These are phyloP conservation scores for Papilio elwesi DNA, from an alignment of 2,888 invertebrate species.

Conservation along the genomic window DNA sequence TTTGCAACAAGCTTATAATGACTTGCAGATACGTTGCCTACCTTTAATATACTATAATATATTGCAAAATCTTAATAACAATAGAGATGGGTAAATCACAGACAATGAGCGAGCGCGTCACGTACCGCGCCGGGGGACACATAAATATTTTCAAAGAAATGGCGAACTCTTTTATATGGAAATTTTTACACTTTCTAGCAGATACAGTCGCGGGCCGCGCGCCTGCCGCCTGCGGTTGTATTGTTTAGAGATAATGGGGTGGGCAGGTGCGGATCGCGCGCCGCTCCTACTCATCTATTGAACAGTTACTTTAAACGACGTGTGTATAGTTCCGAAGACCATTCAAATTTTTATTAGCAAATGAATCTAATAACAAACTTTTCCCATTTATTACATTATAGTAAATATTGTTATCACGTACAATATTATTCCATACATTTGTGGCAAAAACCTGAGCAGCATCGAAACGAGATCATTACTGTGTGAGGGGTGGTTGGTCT, in stretches of 20 bases:
- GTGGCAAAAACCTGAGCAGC: constrained; percentile 43
- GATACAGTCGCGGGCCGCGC: constrained; percentile 50
- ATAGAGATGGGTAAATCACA: constrained; percentile 48
- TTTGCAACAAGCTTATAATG: too few relatives aligned
- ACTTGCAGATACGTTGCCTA: too few relatives aligned
- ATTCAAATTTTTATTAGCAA: too few relatives aligned
- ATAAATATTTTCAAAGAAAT: constrained; percentile 74
- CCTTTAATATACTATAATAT: neutral
- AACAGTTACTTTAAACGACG: constrained; percentile 15
- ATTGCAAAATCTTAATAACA: constrained; percentile 20
- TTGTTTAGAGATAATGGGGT: constrained; percentile 64
- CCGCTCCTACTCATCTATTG: neutral
- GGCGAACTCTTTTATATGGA: constrained; percentile 74
- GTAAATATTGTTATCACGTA: neutral
- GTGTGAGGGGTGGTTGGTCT: constrained; percentile 59
- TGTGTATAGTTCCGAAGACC: too few relatives aligned
- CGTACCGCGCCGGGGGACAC: constrained; percentile 77
- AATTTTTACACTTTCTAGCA: constrained; percentile 76
- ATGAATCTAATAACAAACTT: too few relatives aligned
- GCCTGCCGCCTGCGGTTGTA: constrained; percentile 64
- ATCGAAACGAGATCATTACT: constrained; percentile 60
- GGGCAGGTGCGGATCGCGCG: constrained; percentile 59
- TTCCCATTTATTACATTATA: neutral
- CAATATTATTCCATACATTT: constrained; percentile 19
- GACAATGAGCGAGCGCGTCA: constrained; percentile 66